Evolutionary conservation across 2,797 vertebrate genomes (phyloP).

Genomic region (Gallirallus australis): DNA sequence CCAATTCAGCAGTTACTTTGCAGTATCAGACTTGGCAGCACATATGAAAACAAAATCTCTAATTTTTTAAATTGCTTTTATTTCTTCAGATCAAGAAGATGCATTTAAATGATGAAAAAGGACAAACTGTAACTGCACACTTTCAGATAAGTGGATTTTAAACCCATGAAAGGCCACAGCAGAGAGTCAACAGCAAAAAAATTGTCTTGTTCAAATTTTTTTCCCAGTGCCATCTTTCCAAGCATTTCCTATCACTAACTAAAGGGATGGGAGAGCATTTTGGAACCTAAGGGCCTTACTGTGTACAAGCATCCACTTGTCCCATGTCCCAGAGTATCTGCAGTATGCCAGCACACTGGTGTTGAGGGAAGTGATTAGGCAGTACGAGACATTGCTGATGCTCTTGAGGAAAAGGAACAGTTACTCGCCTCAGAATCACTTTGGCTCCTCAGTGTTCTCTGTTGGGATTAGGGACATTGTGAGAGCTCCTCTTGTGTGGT

Average conservation of each 20-base stretch:
- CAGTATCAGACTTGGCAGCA: slow-evolving; percentile 61
- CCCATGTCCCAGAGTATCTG: neutral
- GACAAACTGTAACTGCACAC: slow-evolving; percentile 49
- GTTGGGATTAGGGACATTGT: neutral
- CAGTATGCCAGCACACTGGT: neutral
- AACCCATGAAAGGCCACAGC: slow-evolving; percentile 53
- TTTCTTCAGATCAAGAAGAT: slow-evolving; percentile 56
- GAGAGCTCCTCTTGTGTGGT: neutral
- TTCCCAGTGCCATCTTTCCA: slow-evolving; percentile 23
- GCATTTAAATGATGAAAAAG: slow-evolving; percentile 29
- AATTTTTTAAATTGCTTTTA: slow-evolving; percentile 51
- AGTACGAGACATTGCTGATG: rapidly evolving
- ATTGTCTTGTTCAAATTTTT: slow-evolving; percentile 34
- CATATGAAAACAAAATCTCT: slow-evolving; percentile 60
- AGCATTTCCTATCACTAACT: neutral
- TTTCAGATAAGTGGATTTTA: slow-evolving; percentile 59
- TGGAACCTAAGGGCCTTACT: neutral
- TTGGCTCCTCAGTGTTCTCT: neutral
- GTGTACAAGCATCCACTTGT: neutral
- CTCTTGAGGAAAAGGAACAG: neutral
- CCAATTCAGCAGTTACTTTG: slow-evolving; percentile 71
- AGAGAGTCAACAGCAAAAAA: slow-evolving; percentile 45
- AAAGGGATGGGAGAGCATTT: neutral
- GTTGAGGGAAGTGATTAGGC: neutral
- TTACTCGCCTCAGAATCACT: neutral